Conservation (phyloP, 1,140 invertebrate genomes). For the Ostrea denselamellosa region DNA sequence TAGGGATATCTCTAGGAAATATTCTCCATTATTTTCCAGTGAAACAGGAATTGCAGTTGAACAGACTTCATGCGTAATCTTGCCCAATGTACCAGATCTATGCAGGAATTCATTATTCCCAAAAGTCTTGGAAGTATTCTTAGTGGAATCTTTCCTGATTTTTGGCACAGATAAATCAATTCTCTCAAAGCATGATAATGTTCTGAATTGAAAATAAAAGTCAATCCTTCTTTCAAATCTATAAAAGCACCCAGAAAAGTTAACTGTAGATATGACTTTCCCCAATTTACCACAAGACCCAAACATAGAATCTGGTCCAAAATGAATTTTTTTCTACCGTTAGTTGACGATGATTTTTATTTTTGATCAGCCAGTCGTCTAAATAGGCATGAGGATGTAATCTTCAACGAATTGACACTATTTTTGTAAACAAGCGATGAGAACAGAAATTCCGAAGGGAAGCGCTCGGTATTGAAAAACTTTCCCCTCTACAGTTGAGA, state of each 20-base stretch:
- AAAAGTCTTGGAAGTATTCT: too few species aligned
- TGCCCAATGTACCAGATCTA: slow-evolving; percentile 42
- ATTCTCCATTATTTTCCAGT: not conserved
- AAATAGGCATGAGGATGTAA: too few species aligned
- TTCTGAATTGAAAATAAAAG: not conserved
- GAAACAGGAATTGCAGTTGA: slow-evolving; percentile 39
- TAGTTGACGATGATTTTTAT: too few species aligned
- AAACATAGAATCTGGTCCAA: too few species aligned
- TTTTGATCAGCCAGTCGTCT: too few species aligned
- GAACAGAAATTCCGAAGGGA: slow-evolving; percentile 20
- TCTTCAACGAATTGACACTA: not conserved
- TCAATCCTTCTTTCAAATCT: not conserved
- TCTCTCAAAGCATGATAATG: not conserved
- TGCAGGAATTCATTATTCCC: slow-evolving; percentile 51
- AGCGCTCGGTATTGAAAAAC: slow-evolving; percentile 33
- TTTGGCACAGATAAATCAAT: not conserved
- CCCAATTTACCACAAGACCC: too few species aligned
- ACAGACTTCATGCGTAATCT: slow-evolving; percentile 45
- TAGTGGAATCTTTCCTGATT: not conserved
- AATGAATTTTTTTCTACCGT: too few species aligned
- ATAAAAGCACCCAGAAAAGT: too few species aligned
- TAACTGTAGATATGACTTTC: too few species aligned
- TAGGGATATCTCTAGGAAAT: not conserved
- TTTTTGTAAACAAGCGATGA: slow-evolving; percentile 42
- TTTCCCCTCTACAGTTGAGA: not conserved